Conservation (phyloP, 1,140 invertebrate genomes). For the Pseudomyrmex dendroicus region DNA sequence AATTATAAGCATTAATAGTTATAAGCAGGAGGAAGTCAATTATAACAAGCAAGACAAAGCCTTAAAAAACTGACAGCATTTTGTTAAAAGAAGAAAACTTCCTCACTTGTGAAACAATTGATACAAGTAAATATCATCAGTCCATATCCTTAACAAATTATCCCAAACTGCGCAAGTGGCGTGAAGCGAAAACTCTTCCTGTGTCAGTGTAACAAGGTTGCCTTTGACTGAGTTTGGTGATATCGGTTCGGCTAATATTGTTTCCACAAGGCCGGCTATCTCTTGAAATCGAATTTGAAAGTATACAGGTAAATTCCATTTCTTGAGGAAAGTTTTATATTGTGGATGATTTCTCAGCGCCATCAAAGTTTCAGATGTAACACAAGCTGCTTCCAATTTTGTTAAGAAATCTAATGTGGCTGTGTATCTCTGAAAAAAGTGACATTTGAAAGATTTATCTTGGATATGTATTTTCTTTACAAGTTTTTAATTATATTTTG, state of each 20-base stretch:
- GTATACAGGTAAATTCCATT: slow-evolving; percentile 97
- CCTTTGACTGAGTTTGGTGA: slow-evolving; percentile 77
- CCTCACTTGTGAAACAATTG: slow-evolving; percentile 88
- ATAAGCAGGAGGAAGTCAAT: no score
- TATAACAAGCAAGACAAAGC: no score
- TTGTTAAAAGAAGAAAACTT: slow-evolving; percentile 7
- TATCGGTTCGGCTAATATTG: slow-evolving; percentile 84
- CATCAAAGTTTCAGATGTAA: slow-evolving; percentile 84
- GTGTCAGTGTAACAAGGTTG: slow-evolving; percentile 73
- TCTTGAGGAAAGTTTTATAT: slow-evolving; percentile 91
- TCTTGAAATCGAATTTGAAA: slow-evolving; percentile 97
- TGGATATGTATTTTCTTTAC: not conserved
- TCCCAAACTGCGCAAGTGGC: slow-evolving; percentile 86
- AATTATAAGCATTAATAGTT: no score
- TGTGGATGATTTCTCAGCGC: slow-evolving; percentile 88
- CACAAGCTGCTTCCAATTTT: slow-evolving; percentile 90
- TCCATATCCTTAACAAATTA: slow-evolving; percentile 90
- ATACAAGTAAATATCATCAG: slow-evolving; percentile 89
- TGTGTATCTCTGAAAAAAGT: slow-evolving; percentile 88
- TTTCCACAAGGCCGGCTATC: slow-evolving; percentile 90
- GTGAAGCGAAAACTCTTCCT: slow-evolving; percentile 84
- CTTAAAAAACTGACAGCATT: not conserved
- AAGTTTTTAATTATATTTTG: not conserved
- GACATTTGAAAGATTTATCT: not conserved
- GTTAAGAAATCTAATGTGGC: slow-evolving; percentile 92